Evolutionary conservation across 2,888 invertebrate genomes (phyloP), one percentile per base, ranked within the genome.

Genomic region (Odontocolon sp.): DNA sequence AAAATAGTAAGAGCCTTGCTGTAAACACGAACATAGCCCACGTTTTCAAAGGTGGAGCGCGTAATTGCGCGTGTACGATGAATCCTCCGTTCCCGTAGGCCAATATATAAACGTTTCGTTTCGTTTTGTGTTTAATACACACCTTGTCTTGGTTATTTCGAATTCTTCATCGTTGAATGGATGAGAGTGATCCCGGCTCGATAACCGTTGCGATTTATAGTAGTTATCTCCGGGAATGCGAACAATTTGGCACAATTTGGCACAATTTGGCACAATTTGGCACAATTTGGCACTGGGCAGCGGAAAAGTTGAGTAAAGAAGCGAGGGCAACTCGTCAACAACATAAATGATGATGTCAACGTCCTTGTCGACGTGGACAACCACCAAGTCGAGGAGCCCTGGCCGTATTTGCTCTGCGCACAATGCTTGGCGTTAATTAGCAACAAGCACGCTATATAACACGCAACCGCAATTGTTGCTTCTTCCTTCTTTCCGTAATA

Each of bases 281-380:
- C n/a, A n/a, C n/a, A n/a, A n/a, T n/a, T n/a, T n/a, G n/a, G n/a
- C n/a, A n/a, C n/a, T n/a, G n/a, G n/a, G n/a, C n/a, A n/a, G n/a
- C n/a, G n/a, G n/a, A n/a, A n/a, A n/a, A n/a, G n/a, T n/a, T n/a
- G n/a, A n/a, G n/a, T n/a, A n/a, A n/a, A n/a, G n/a, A n/a, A n/a
- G n/a, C n/a, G n/a, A n/a, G n/a, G n/a, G n/a, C n/a, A n/a, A n/a
- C n/a, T n/a, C n/a, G n/a, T n/a, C n/a, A 61, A 59, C 52, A 68
- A 56, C 71, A 28, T 57, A 63, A 72, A 72, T 69, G 73, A 68
- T 74, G 66, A 74, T 81, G 82, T 84, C 82, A 84, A 81, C 72
- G 82, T 77, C 81, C 83, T 81, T 82, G 81, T 50, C 36, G 26
- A 61, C 61, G 52, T 72, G 52, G 54, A 26, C 21, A 69, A 36